phyloP scores from a whole-genome alignment of 2,888 invertebrate species.

The Agonopterix subpropinquella region DNA sequence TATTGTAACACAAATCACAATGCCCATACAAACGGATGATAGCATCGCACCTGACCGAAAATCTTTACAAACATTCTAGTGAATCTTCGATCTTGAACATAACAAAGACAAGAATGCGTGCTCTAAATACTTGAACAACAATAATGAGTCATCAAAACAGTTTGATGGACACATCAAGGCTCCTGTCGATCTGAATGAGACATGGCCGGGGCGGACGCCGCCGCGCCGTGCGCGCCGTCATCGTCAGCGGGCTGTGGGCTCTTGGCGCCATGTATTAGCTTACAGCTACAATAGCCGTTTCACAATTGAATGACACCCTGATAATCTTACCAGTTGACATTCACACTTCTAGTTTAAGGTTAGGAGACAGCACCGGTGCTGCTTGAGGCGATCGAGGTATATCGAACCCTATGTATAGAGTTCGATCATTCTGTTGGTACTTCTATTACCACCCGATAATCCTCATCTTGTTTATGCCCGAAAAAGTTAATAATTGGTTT shows the following conservation, averaged over 20 bases:
- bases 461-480: no score
- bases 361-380: neutral
- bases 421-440: no score
- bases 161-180: conserved; percentile 56
- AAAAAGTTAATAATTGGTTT: no score
- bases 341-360: conserved; percentile 19
- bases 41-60: neutral
- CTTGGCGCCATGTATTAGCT: conserved; percentile 18
- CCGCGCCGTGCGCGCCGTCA: neutral
- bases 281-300: conserved; percentile 35
- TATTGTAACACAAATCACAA: no score
- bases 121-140: conserved; percentile 24
- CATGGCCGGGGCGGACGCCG: conserved; percentile 28
- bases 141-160: conserved; percentile 32
- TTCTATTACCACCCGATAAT: no score
- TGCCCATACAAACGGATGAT: neutral
- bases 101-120: conserved; percentile 28
- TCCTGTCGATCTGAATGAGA: conserved; percentile 12
- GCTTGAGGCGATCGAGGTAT: neutral
- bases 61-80: neutral
- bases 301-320: conserved; percentile 32
- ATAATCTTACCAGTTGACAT: conserved; percentile 35
- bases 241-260: conserved; percentile 7
- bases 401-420: no score
- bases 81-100: conserved; percentile 9